Evolutionary conservation across 2,797 vertebrate genomes (phyloP).

Genomic region (Sebastes iracundus): DNA sequence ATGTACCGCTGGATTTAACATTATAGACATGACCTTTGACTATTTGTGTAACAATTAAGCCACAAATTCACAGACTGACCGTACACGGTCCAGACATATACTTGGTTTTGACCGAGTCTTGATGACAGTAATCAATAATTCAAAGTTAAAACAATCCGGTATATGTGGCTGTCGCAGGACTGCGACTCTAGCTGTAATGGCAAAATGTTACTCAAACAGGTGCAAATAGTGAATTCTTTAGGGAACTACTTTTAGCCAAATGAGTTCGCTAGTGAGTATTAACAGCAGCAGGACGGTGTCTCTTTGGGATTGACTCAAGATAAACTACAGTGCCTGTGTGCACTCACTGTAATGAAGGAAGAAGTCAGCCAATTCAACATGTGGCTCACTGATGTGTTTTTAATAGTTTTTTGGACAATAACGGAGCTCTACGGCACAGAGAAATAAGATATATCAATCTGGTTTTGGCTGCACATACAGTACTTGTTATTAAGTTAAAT

Average conservation of each 20-base stretch:
- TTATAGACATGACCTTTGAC: too few relatives aligned
- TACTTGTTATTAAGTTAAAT: not conserved
- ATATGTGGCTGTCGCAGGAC: too few relatives aligned
- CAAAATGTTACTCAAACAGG: not conserved
- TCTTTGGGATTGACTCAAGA: too few relatives aligned
- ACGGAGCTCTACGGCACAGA: not conserved
- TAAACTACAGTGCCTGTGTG: not conserved
- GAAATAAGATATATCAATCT: not conserved
- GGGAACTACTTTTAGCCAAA: not conserved
- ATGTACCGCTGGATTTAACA: too few relatives aligned
- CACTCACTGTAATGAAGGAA: not conserved
- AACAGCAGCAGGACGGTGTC: not conserved
- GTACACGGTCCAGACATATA: too few relatives aligned
- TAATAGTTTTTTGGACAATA: not conserved
- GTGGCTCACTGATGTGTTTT: not conserved
- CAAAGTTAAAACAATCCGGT: too few relatives aligned
- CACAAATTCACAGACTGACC: too few relatives aligned
- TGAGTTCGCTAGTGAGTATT: not conserved
- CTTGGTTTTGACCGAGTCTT: too few relatives aligned
- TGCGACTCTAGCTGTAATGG: rapidly evolving
- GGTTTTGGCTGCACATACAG: not conserved
- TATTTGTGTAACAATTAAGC: too few relatives aligned
- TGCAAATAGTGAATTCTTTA: not conserved
- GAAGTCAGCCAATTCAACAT: not conserved
- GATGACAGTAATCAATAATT: too few relatives aligned